These are phyloP conservation scores for Cephalotes varians DNA, from an alignment of 2,888 invertebrate species.

Conservation along the genomic window DNA sequence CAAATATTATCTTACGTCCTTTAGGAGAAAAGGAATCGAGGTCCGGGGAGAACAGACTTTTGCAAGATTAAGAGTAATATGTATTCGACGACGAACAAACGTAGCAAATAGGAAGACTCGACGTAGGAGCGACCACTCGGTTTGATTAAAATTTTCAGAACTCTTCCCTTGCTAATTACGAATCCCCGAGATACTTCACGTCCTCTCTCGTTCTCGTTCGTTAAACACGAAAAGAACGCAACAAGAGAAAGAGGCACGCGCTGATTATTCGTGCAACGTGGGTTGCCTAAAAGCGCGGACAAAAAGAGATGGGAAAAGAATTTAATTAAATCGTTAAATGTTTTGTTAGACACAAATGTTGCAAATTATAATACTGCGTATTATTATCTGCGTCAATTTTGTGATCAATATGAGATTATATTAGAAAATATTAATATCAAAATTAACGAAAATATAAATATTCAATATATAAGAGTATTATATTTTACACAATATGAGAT, in stretches of 20 bases:
- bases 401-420: background rate
- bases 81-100: slow-evolving; percentile 33
- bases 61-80: slow-evolving; percentile 51
- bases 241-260: slow-evolving; percentile 24
- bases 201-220: slow-evolving; percentile 14
- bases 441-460: background rate
- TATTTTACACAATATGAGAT: background rate
- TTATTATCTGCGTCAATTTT: background rate
- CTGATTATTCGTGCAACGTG: slow-evolving; percentile 45
- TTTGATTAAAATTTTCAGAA: slow-evolving; percentile 53
- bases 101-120: slow-evolving; percentile 25
- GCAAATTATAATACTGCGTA: background rate
- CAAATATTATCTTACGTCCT: slow-evolving; percentile 48
- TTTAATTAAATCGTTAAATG: background rate
- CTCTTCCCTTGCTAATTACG: slow-evolving; percentile 43
- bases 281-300: slow-evolving; percentile 46
- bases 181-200: slow-evolving; percentile 35
- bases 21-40: slow-evolving; percentile 2
- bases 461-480: background rate
- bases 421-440: background rate
- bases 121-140: slow-evolving; percentile 25
- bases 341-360: background rate
- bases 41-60: background rate
- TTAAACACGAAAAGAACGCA: slow-evolving; percentile 38
- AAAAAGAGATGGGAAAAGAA: slow-evolving; percentile 41